Conservation (phyloP, 2,888 invertebrate genomes). For the Oxycera nigricornis region DNA sequence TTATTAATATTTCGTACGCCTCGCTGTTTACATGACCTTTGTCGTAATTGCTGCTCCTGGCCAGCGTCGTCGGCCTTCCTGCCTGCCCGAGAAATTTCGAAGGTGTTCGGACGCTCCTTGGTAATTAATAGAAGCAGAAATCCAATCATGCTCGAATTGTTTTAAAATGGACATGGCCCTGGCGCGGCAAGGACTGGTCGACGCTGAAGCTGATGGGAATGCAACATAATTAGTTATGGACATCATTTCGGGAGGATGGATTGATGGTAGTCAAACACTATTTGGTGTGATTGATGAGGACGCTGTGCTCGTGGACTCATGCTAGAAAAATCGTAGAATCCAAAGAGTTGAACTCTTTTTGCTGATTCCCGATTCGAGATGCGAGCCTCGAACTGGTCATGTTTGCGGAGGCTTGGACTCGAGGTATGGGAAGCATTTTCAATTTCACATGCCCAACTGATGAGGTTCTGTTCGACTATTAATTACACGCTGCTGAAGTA, state of each 20-base stretch:
- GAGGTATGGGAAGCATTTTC: not conserved
- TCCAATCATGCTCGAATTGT: not conserved
- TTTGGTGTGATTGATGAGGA: conserved; percentile 14
- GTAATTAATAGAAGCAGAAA: not conserved
- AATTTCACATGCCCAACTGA: not conserved
- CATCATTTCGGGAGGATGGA: not conserved
- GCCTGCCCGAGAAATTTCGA: not conserved
- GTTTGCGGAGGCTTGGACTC: too few relatives aligned
- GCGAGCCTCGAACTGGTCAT: too few relatives aligned
- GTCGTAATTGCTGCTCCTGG: not conserved
- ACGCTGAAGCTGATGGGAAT: not conserved
- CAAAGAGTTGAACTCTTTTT: not conserved
- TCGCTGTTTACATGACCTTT: not conserved
- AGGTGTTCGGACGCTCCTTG: not conserved
- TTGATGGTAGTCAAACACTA: not conserved
- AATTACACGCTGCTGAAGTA: not conserved
- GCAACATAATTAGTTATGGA: conserved; percentile 25
- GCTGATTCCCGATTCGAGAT: too few relatives aligned
- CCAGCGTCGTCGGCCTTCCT: not conserved
- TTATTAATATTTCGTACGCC: not conserved
- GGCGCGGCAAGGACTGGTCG: too few relatives aligned
- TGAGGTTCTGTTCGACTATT: not conserved
- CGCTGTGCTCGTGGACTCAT: not conserved
- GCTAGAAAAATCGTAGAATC: not conserved
- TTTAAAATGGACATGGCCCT: not conserved